Percentiles rank a stretch among this genome's conserved stretches.
Evolutionary conservation across 2,888 invertebrate species (phyloP).

Genomic region (Helicoverpa assulta): DNA sequence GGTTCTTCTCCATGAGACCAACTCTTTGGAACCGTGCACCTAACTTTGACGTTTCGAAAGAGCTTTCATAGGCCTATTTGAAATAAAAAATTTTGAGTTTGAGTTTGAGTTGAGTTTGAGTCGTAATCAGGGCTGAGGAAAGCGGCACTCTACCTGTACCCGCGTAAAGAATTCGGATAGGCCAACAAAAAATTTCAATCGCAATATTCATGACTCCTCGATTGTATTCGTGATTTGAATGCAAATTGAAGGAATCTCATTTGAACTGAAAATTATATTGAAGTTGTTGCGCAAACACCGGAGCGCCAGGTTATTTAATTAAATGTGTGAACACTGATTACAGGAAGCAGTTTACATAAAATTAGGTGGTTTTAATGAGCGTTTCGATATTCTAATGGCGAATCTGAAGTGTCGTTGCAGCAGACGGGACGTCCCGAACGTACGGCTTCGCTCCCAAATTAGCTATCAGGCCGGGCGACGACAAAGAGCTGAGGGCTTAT

Average conservation of each 20-base stretch:
- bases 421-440: constrained; percentile 57
- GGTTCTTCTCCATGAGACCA: too few species aligned
- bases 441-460: constrained; percentile 77
- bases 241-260: constrained; percentile 74
- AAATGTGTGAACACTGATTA: constrained; percentile 79
- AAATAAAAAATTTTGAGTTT: too few species aligned
- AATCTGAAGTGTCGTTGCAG: constrained; percentile 76
- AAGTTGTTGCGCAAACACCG: constrained; percentile 71
- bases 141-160: constrained; percentile 52
- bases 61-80: too few species aligned
- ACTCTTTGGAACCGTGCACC: too few species aligned
- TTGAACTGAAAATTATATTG: constrained; percentile 75
- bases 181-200: constrained; percentile 68
- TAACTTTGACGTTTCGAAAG: too few species aligned
- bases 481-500: constrained; percentile 88
- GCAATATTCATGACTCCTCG: constrained; percentile 71
- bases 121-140: constrained; percentile 44
- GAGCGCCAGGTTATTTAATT: constrained; percentile 73
- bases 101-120: too few species aligned
- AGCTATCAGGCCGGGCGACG: constrained; percentile 83
- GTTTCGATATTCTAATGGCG: constrained; percentile 77
- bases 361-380: constrained; percentile 73
- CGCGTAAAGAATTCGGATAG: constrained; percentile 59
- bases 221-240: constrained; percentile 75
- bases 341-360: constrained; percentile 72